A percentile compares a stretch with the other conserved stretches of the same genome.
These are phyloP conservation scores for Nemotelus pantherinus DNA, from an alignment of 2,888 invertebrate species.

Conservation along the genomic window DNA sequence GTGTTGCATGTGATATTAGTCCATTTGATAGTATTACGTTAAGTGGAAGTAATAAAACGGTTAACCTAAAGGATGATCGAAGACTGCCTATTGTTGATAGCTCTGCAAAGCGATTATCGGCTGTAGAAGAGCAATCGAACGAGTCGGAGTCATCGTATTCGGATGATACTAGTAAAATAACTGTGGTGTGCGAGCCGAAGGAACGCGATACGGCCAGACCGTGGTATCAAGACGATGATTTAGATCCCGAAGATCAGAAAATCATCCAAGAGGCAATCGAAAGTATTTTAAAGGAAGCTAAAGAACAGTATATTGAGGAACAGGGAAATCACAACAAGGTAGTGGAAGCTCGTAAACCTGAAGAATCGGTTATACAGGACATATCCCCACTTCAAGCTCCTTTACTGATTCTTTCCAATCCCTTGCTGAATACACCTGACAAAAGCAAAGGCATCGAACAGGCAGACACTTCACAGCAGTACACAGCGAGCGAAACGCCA, in stretches of 20 bases:
- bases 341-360: slow-evolving; percentile 10
- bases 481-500: not conserved
- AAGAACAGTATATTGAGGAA: slow-evolving; percentile 15
- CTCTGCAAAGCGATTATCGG: not conserved
- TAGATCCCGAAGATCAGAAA: slow-evolving; percentile 37
- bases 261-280: slow-evolving; percentile 36
- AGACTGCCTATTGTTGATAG: slow-evolving; percentile 29
- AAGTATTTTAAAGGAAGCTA: slow-evolving; percentile 35
- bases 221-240: slow-evolving; percentile 37
- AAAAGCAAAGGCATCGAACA: not conserved
- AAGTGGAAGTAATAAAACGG: slow-evolving; percentile 17
- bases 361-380: not conserved
- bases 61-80: not conserved
- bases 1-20: slow-evolving; percentile 35
- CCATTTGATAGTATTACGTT: slow-evolving; percentile 3
- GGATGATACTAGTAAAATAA: slow-evolving; percentile 25
- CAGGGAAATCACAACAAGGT: not conserved
- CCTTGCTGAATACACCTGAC: not conserved
- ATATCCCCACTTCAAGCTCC: slow-evolving; percentile 9
- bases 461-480: not conserved
- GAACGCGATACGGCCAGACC: not conserved
- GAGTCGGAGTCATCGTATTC: slow-evolving; percentile 18
- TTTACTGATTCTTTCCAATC: slow-evolving; percentile 18
- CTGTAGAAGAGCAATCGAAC: slow-evolving; percentile 29
- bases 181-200: not conserved